Evolutionary conservation across 2,888 invertebrate genomes (phyloP), one percentile per base, ranked within the genome.

Genomic region (Eurytoma californica): DNA sequence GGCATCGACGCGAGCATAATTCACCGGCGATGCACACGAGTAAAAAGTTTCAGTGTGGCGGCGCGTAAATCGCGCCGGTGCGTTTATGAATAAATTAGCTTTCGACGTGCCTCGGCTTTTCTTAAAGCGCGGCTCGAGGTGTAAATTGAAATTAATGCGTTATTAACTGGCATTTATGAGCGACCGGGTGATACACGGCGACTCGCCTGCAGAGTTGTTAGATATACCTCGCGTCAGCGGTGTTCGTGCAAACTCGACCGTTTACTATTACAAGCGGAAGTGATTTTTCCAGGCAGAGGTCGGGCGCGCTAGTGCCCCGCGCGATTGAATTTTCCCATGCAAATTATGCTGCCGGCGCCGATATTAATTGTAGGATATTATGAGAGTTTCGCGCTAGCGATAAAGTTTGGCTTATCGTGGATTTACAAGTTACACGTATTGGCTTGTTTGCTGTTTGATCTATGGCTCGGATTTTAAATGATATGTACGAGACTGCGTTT

Each of bases 141-240:
- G 81, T 81, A 81, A 81, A 81, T 81, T 81, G 76, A 81, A 81
- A 81, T 79, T 72, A 76, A 81, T 76, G 79, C 79, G 76, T 81
- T 81, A 81, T 81, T 79, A 81, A 81, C 81, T 76, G 79, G 73
- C 79, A 65, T 81, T 81, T 81, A 81, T 76, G 81, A 81, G 65
- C 65, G 79, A 30, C 74, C 61, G 70, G 75, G 75, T 78, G 80
- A 78, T 77, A 72, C 57, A 66, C 63, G 74, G 61, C 55, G 60
- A 57, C 49, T 16, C 47, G 53, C 67, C n/a, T 39, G 61, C 68
- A 68, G 68, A 67, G 55, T 68, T 72, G 76, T 72, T 60, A 18
- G 20, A 0, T 39, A 39, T 61, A 73, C 73, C 20, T 67, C 68
- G 58, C 61, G 75, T 75, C 75, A 66, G 69, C n/a, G 16, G 47